Evolutionary conservation across 2,113 vertebrate species (phyloP), one percentile per base, ranked within the genome.

Genomic region (Perca flavescens): DNA sequence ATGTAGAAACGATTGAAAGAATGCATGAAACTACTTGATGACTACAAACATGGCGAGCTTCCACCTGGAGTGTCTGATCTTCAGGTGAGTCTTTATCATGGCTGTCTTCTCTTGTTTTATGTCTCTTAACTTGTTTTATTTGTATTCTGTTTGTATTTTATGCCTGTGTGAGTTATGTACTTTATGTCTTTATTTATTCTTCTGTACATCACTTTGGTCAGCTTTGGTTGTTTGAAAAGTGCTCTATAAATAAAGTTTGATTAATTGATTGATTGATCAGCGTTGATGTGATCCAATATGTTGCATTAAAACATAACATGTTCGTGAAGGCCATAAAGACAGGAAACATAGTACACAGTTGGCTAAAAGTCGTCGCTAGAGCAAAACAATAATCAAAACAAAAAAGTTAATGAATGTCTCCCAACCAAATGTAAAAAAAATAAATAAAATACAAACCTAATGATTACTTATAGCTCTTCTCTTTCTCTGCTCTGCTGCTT

Each of bases 21-120:
- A 87, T 96, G 96, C 1, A 91, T 98, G 78, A 96, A 97, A 90
- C 92, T 99, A 22, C 92, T 99, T n/a, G 97, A 99, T 85, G 96
- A 99, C 88, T 99, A 96, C 64, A 98, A 98, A 75, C 95, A 96
- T 1, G 97, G 97, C 0, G 95, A 92, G 2, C 86, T 98, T 83
- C 96, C 95, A 47, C 95, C 96, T 0, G 98, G 96, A 91, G 95
- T 98, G 73, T 97, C 97, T 65, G 95, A 98, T 64, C 91, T 93
- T 17, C 96, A 99, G 96, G 98, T 98, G 94, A 84, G 75, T 54
- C 6, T 36, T 50, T 9, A 13, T 13, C 10, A 43, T 43, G 10
- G 40, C 10, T 40, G 40, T 10, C 40, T 43, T 43, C 2, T 43
- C 9, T 43, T 43, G 40, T 43, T 43, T 11, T 43, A 10, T 43